These are phyloP conservation scores for Saccostrea glomerata DNA, from an alignment of 1,140 invertebrate genomes.

Conservation along the genomic window DNA sequence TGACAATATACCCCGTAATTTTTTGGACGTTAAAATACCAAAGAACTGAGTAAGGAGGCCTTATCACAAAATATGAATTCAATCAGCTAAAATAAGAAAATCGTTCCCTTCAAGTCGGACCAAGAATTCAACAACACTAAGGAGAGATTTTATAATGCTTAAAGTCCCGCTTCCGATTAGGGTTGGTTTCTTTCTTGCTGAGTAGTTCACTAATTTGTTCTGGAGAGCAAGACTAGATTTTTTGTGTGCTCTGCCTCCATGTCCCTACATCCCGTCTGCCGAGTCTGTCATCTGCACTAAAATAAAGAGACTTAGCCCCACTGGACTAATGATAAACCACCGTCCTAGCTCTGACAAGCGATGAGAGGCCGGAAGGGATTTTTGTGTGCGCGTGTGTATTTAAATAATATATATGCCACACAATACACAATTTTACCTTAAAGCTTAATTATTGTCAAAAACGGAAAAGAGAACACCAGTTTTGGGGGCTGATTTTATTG, in stretches of 20 bases:
- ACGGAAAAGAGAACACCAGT: not conserved
- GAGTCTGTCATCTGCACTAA: conserved; percentile 10
- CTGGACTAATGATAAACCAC: conserved; percentile 16
- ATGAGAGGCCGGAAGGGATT: conserved; percentile 23
- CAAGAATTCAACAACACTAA: conserved; percentile 9
- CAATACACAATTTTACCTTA: conserved; percentile 6
- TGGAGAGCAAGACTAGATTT: not conserved
- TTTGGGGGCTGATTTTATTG: not conserved
- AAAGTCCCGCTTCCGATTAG: conserved; percentile 1
- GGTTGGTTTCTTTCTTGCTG: not conserved
- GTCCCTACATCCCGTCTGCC: conserved; percentile 1
- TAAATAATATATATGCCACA: not conserved
- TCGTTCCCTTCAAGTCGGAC: not conserved
- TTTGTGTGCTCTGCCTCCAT: not conserved
- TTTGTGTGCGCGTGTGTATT: not conserved
- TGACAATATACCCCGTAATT: not conserved
- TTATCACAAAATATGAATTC: not conserved
- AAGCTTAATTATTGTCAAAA: not conserved
- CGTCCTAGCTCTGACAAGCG: conserved; percentile 20
- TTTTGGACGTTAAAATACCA: not conserved
- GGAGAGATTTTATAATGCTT: not conserved
- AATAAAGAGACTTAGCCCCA: not conserved
- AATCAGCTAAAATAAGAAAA: not conserved
- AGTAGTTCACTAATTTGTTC: not conserved
- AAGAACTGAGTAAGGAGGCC: not conserved